phyloP scores from a whole-genome alignment of 2,888 invertebrate species.

The Mythimna lalbum region DNA sequence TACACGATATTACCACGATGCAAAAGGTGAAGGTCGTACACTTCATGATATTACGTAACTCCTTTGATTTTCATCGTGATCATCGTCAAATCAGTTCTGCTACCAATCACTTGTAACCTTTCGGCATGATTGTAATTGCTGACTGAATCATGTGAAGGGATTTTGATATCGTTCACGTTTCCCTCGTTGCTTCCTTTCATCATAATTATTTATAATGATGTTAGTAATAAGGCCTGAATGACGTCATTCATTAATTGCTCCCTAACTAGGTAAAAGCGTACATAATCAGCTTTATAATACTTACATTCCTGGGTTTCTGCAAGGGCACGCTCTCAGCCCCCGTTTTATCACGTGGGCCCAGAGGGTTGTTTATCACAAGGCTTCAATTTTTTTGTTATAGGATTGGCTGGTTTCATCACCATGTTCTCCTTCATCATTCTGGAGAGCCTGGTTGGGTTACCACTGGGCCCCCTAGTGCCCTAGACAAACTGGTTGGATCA shows the following conservation, averaged over 20 bases:
- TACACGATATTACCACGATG: slow-evolving; percentile 68
- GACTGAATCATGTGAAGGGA: slow-evolving; percentile 61
- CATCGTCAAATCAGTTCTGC: slow-evolving; percentile 67
- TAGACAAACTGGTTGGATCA: no score
- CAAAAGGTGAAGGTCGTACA: slow-evolving; percentile 81
- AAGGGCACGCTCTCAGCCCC: no score
- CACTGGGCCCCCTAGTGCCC: no score
- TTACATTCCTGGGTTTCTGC: no score
- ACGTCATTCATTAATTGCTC: background rate
- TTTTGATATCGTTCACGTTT: slow-evolving; percentile 48
- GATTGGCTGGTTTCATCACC: no score
- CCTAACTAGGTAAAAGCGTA: background rate
- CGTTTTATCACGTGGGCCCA: no score
- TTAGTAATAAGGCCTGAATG: background rate
- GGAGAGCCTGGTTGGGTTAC: no score
- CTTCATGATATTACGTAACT: slow-evolving; percentile 77
- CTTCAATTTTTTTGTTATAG: no score
- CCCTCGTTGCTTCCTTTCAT: slow-evolving; percentile 39
- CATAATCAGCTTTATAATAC: no score
- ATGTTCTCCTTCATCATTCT: no score
- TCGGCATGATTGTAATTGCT: slow-evolving; percentile 59
- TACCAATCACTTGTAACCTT: slow-evolving; percentile 66
- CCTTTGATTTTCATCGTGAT: slow-evolving; percentile 78
- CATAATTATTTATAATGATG: slow-evolving; percentile 8
- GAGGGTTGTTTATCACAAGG: no score